A percentile compares a stretch with the other conserved stretches of the same genome.
These are phyloP conservation scores for Drosophila orena DNA, from an alignment of 1,140 invertebrate genomes.

Conservation along the genomic window DNA sequence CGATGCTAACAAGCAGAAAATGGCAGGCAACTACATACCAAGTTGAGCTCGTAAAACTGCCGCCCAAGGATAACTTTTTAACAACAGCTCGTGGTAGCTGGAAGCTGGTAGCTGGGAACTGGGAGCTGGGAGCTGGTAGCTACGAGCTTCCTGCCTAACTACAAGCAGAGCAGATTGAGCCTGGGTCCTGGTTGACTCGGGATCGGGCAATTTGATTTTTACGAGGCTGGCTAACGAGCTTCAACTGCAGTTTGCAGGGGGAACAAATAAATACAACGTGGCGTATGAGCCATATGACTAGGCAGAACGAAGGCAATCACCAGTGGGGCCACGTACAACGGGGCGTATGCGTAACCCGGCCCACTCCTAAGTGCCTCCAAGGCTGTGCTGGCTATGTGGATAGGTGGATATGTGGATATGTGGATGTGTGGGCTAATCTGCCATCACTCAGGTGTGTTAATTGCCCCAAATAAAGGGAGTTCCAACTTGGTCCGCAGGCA, in stretches of 20 bases:
- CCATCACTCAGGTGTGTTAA: constrained; percentile 42
- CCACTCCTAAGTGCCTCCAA: constrained; percentile 4
- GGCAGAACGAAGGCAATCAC: constrained; percentile 54
- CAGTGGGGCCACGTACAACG: constrained; percentile 22
- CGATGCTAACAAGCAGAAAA: constrained; percentile 71
- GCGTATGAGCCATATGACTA: constrained; percentile 54
- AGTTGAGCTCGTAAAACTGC: constrained; percentile 68
- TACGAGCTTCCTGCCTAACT: constrained; percentile 21
- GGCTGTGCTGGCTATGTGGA: no score
- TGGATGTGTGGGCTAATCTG: constrained; percentile 35
- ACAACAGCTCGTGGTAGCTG: constrained; percentile 45
- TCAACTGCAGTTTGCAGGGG: constrained; percentile 57
- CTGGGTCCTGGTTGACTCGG: constrained; percentile 11
- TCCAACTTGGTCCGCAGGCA: neutral
- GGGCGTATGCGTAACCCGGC: constrained; percentile 33
- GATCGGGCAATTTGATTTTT: constrained; percentile 66
- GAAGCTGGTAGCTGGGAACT: neutral
- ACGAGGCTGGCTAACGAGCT: constrained; percentile 66
- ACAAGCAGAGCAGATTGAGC: constrained; percentile 27
- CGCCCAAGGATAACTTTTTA: constrained; percentile 72
- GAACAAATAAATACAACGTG: constrained; percentile 70
- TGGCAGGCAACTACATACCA: constrained; percentile 59
- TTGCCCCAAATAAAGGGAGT: constrained; percentile 16
- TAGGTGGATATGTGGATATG: no score
- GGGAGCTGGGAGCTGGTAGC: neutral